Conservation (phyloP, 2,888 invertebrate genomes). For the Andrena minutula region DNA sequence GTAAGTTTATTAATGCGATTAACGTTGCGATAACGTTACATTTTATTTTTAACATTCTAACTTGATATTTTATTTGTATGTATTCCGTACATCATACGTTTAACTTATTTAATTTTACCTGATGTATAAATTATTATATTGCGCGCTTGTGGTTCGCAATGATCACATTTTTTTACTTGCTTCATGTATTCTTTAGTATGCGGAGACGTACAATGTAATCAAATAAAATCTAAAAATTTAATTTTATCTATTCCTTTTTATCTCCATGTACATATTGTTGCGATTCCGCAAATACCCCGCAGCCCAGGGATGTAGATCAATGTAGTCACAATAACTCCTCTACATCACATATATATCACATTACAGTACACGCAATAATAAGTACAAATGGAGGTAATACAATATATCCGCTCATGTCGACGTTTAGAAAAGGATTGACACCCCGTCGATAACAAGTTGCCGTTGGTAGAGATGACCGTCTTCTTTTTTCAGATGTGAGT, state of each 20-base stretch:
- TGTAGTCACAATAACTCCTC: no score
- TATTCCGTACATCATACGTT: constrained; percentile 58
- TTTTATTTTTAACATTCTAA: constrained; percentile 67
- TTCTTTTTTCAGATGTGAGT: no score
- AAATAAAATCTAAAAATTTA: constrained; percentile 75
- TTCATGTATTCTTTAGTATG: constrained; percentile 80
- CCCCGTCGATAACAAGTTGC: no score
- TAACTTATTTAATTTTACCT: constrained; percentile 55
- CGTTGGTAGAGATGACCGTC: no score
- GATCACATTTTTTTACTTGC: constrained; percentile 81
- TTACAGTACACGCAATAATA: no score
- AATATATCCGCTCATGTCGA: no score
- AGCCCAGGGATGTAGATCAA: no score
- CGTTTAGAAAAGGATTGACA: no score
- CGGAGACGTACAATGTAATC: constrained; percentile 70
- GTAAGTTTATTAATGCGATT: constrained; percentile 79
- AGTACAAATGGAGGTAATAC: no score
- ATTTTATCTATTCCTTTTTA: constrained; percentile 58
- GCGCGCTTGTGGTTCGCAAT: constrained; percentile 70
- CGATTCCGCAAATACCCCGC: no score
- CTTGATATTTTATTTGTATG: constrained; percentile 66
- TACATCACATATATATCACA: no score
- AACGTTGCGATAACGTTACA: constrained; percentile 59
- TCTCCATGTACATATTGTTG: constrained; percentile 27
- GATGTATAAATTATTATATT: constrained; percentile 64